phyloP scores from a whole-genome alignment of 1,140 invertebrate genomes.

The Hyles euphorbiae region DNA sequence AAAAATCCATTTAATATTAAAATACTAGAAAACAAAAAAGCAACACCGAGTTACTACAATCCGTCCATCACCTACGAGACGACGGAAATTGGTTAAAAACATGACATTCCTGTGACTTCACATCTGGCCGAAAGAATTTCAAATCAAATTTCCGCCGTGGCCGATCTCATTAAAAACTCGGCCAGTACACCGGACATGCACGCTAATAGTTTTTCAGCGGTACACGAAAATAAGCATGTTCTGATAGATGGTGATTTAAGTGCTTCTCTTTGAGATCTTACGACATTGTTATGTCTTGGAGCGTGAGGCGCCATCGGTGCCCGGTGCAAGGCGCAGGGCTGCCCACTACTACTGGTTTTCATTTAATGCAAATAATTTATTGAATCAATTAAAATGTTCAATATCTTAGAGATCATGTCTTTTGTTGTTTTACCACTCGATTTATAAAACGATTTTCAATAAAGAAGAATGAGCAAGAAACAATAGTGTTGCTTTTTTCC shows the following conservation, averaged over 20 bases:
- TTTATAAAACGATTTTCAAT: no score
- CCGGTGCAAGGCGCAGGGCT: slow-evolving; percentile 17
- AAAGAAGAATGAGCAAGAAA: no score
- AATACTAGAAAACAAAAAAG: no score
- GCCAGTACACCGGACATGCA: slow-evolving; percentile 1
- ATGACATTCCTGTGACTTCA: no score
- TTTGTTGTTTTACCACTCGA: background rate
- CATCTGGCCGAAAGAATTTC: no score
- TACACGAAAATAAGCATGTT: slow-evolving; percentile 1
- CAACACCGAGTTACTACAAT: no score
- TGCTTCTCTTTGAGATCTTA: slow-evolving; percentile 40
- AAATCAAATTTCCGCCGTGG: no score
- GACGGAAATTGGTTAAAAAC: no score
- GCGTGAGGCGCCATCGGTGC: slow-evolving; percentile 20
- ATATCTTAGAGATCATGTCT: background rate
- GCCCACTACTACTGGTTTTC: background rate
- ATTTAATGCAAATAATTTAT: background rate
- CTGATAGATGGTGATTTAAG: slow-evolving; percentile 39
- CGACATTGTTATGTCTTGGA: slow-evolving; percentile 37
- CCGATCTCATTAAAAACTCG: background rate
- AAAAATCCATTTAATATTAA: no score
- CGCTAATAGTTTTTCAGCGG: slow-evolving; percentile 1
- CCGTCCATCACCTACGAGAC: no score
- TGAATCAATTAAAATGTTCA: background rate
- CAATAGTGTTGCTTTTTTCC: no score